Conservation (phyloP, 1,140 invertebrate genomes). For the Drosophila willistoni region DNA sequence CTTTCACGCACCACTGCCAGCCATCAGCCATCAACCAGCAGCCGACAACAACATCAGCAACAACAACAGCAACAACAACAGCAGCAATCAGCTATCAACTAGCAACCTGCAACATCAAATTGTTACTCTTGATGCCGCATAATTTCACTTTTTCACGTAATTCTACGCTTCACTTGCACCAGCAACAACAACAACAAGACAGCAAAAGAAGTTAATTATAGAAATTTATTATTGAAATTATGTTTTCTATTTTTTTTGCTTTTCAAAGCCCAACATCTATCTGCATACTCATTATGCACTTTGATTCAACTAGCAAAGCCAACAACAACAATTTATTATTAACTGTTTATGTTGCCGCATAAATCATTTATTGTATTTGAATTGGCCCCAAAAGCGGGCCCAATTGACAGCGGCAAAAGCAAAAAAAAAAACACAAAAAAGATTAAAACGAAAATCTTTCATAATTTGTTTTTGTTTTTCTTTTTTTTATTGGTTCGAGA, state of each 20-base stretch:
- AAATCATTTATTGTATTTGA: slow-evolving; percentile 54
- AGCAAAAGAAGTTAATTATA: slow-evolving; percentile 62
- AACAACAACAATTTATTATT: slow-evolving; percentile 53
- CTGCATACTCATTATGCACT: slow-evolving; percentile 15
- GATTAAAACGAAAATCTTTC: slow-evolving; percentile 6
- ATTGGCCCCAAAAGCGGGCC: not conserved
- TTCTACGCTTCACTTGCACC: slow-evolving; percentile 77
- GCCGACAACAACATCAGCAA: not conserved
- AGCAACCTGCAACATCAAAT: slow-evolving; percentile 2
- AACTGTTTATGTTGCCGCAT: slow-evolving; percentile 50
- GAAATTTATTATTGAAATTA: slow-evolving; percentile 76
- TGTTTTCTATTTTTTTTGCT: slow-evolving; percentile 13
- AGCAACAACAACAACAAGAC: slow-evolving; percentile 31
- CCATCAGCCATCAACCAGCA: not conserved
- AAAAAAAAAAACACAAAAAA: not conserved
- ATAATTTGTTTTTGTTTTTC: not conserved
- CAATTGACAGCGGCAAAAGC: not conserved
- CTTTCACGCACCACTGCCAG: slow-evolving; percentile 66
- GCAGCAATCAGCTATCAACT: not conserved
- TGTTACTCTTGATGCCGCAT: slow-evolving; percentile 45
- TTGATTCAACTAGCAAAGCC: slow-evolving; percentile 30
- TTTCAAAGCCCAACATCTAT: not conserved
- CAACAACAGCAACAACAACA: not conserved
- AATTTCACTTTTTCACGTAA: slow-evolving; percentile 81
- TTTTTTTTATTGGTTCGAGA: too few species aligned